Evolutionary conservation across 30 jellyfish, hydroid and myxozoan genomes (phyloP).

Genomic region (Clytia hemisphaerica): DNA sequence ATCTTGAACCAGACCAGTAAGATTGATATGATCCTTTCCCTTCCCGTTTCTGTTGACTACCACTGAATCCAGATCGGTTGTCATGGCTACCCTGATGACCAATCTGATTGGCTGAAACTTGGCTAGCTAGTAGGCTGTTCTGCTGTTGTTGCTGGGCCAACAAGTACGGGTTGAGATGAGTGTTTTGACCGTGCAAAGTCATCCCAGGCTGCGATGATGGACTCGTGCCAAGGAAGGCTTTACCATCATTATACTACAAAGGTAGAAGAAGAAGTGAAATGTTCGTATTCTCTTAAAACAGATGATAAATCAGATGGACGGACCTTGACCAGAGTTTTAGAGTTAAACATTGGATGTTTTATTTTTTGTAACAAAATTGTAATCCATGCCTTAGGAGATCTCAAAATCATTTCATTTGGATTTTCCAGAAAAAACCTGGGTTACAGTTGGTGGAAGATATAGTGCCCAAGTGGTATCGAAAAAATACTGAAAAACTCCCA

Average conservation of each 20-base stretch:
- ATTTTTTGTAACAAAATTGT: too few relatives aligned
- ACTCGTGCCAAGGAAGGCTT: conserved; percentile 28
- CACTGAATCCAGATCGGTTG: conserved; percentile 24
- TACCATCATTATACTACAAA: conserved; percentile 2
- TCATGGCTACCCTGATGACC: conserved; percentile 21
- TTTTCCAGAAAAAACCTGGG: too few relatives aligned
- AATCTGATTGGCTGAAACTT: conserved; percentile 13
- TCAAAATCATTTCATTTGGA: too few relatives aligned
- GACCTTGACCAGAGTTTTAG: too few relatives aligned
- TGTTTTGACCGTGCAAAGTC: conserved; percentile 16
- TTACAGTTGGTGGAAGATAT: too few relatives aligned
- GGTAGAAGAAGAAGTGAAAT: not conserved
- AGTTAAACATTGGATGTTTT: not conserved
- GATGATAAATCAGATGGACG: too few relatives aligned
- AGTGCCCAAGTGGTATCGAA: too few relatives aligned
- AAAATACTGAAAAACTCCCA: too few relatives aligned
- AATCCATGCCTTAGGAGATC: too few relatives aligned
- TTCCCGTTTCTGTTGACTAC: conserved; percentile 14
- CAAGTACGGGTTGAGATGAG: conserved; percentile 9
- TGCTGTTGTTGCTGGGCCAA: conserved; percentile 1
- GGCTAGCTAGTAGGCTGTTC: not conserved
- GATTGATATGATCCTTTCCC: conserved; percentile 19
- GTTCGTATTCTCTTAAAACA: too few relatives aligned
- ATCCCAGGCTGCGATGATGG: conserved; percentile 6
- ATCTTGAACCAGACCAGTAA: conserved; percentile 43